These are phyloP conservation scores for Ceratitis capitata DNA, from an alignment of 1,140 invertebrate genomes.

Conservation along the genomic window DNA sequence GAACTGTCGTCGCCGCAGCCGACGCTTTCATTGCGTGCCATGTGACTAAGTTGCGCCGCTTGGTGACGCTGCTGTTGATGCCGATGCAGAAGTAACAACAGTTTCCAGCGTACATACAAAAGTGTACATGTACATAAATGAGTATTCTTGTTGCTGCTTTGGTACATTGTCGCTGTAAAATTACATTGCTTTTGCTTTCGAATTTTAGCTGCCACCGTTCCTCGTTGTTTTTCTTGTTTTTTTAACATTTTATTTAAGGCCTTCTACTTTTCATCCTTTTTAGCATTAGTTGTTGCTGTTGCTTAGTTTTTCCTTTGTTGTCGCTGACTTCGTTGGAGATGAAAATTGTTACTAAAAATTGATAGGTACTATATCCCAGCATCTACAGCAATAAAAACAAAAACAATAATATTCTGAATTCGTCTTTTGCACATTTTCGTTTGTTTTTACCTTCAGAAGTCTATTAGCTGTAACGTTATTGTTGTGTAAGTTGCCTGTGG, in stretches of 20 bases:
- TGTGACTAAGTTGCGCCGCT: not conserved
- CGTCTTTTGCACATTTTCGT: not conserved
- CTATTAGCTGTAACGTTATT: not conserved
- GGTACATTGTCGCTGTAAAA: not conserved
- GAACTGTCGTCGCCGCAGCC: constrained; percentile 11
- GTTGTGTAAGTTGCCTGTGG: not conserved
- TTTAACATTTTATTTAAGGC: not conserved
- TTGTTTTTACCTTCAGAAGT: not conserved
- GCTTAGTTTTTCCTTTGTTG: not conserved
- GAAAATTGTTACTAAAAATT: constrained; percentile 33
- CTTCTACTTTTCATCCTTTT: not conserved
- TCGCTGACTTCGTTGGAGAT: not conserved
- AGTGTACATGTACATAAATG: not conserved
- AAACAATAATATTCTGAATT: not conserved
- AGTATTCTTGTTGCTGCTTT: not conserved
- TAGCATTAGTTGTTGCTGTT: not conserved
- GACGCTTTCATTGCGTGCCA: not conserved
- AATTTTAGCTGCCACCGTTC: not conserved
- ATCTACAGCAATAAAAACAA: not conserved
- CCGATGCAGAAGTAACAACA: not conserved
- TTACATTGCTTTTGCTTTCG: constrained; percentile 36
- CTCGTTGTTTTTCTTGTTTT: not conserved
- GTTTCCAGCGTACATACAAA: not conserved
- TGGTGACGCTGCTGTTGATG: not conserved
- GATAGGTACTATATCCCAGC: not conserved